Evolutionary conservation across 2,888 invertebrate genomes (phyloP).

Genomic region (Ochropacha duplaris): DNA sequence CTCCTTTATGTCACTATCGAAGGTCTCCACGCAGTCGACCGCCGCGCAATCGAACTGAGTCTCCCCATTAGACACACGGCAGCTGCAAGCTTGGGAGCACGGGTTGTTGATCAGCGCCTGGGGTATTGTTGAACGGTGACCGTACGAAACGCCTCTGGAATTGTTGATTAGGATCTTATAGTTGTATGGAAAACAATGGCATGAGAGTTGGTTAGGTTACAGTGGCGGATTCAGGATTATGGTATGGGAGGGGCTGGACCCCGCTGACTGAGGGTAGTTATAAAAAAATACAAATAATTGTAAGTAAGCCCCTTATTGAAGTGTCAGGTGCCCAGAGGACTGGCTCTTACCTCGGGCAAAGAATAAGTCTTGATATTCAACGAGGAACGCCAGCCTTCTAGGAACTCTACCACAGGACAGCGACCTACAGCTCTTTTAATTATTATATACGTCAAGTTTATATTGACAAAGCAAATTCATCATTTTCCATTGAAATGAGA

Average conservation of each 20-base stretch:
- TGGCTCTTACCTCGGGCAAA: no score
- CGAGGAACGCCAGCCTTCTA: no score
- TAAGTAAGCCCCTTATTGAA: no score
- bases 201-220: background rate
- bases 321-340: no score
- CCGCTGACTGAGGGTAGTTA: no score
- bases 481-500: background rate
- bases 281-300: no score
- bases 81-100: constrained; percentile 68
- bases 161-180: constrained; percentile 13
- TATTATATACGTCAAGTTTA: no score
- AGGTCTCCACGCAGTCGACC: constrained; percentile 69
- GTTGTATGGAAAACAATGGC: background rate
- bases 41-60: constrained; percentile 69
- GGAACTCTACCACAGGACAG: no score
- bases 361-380: no score
- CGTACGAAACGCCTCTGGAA: constrained; percentile 66
- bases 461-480: background rate
- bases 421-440: no score
- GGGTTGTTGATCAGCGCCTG: constrained; percentile 59
- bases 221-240: no score
- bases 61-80: constrained; percentile 39
- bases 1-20: constrained; percentile 53
- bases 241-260: no score
- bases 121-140: constrained; percentile 51